Conservation (phyloP, 2,888 invertebrate species). For the Antitype chi region DNA sequence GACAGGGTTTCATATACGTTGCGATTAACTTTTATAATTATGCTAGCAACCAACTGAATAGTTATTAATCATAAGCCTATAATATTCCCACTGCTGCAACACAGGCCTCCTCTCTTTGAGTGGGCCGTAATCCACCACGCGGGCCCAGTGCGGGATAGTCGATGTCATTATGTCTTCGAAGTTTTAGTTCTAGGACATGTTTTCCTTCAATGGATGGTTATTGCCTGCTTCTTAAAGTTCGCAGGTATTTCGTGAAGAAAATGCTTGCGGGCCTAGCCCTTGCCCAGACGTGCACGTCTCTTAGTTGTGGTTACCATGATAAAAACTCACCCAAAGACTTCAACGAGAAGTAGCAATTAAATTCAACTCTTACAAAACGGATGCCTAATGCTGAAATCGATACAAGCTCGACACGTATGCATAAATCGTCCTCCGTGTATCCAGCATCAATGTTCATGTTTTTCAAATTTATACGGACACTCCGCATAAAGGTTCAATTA, state of each 20-base stretch:
- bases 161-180: too few relatives aligned
- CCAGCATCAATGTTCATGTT: constrained; percentile 39
- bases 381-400: constrained; percentile 23
- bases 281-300: background rate
- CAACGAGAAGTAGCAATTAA: background rate
- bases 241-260: background rate
- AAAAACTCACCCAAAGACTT: background rate
- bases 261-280: rapidly evolving
- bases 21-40: too few relatives aligned
- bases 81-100: too few relatives aligned
- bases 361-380: background rate
- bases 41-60: too few relatives aligned
- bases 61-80: too few relatives aligned
- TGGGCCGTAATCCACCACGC: too few relatives aligned
- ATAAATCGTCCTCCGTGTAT: constrained; percentile 6
- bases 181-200: too few relatives aligned
- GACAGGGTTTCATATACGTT: too few relatives aligned
- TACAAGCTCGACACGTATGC: constrained; percentile 17
- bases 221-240: background rate
- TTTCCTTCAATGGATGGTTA: too few relatives aligned
- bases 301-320: background rate
- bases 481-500: constrained; percentile 68
- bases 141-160: too few relatives aligned
- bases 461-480: constrained; percentile 59
- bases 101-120: too few relatives aligned